Base-by-base conservation (phyloP, 2,113 vertebrate genomes). In the Smithornis capensis region DNA sequence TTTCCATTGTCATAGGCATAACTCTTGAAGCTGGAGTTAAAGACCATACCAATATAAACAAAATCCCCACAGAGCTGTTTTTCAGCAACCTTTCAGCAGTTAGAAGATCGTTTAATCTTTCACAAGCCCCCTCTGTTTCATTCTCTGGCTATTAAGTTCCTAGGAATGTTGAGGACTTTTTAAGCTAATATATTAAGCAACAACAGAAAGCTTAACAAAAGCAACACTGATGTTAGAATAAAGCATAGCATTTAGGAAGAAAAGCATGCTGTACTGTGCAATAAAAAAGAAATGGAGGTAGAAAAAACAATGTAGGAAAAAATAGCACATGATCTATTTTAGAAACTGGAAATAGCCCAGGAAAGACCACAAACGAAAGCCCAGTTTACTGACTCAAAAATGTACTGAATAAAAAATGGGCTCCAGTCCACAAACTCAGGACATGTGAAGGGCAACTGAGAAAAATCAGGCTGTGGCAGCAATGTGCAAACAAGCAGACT, bases 221-320 rank as follows among this genome's bases (percentile, higher is more conserved):
- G 75, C 25, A 80, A 78, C 40, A 35, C 2, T 73, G 62, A 60
- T 44, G 6, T 84, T 50, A 80, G 28, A 85, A 68, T 28, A 77
- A 69, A 53, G 40, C 12, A n/a, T 24, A 71, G 89, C 27, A 68
- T 49, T 44, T 56, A 82, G 44, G 44, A 62, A 50, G 22, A 84
- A 95, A 84, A 75, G 33, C 21, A n/a, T 8, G 12, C 5, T 87
- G 28, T 35, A 42, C 33, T 7, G 7, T 11, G 44, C 42, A 60
- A 25, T 7, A 56, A 91, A 69, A 62, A 67, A 55, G 12, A 87
- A 60, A 49, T 4, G 5, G 22, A 70, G 19, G n/a, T 50, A 38
- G 24, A 40, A 65, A 75, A 96, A 95, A 93, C 70, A 94, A 92
- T 52, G 24, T 40, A 91, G 40, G 74, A 78, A 85, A 94, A 91